Percentiles rank a stretch among this genome's conserved stretches.
phyloP scores from a whole-genome alignment of 1,140 invertebrate genomes.

The Ladona fulva region DNA sequence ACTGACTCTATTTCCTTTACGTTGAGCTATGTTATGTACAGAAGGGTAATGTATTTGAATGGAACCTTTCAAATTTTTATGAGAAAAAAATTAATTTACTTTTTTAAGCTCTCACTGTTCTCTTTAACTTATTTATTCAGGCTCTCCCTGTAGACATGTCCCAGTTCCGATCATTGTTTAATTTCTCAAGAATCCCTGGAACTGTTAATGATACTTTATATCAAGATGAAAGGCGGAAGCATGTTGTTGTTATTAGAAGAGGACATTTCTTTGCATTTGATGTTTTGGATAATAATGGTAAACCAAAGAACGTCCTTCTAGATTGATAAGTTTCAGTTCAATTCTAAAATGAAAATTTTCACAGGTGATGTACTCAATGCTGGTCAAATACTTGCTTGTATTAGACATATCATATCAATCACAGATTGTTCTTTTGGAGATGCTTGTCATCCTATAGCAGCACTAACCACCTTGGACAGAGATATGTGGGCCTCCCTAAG shows the following conservation, averaged over 20 bases:
- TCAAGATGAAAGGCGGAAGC: not conserved
- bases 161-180: not conserved
- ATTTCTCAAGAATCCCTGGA: not conserved
- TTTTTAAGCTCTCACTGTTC: not conserved
- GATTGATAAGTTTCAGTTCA: not conserved
- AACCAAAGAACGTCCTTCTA: not conserved
- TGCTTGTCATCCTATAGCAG: not conserved
- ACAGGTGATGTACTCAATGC: not conserved
- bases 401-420: not conserved
- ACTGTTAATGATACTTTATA: not conserved
- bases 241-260: not conserved
- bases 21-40: too few species aligned
- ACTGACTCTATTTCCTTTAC: too few species aligned
- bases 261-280: not conserved
- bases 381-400: not conserved
- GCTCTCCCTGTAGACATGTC: not conserved
- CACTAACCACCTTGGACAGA: not conserved
- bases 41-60: too few species aligned
- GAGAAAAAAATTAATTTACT: too few species aligned
- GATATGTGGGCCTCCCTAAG: not conserved
- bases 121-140: not conserved
- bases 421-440: not conserved
- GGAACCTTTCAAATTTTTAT: too few species aligned
- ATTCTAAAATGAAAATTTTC: not conserved
- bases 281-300: not conserved